Percentiles rank a stretch among this genome's conserved stretches.
phyloP scores from a whole-genome alignment of 2,888 invertebrate genomes.

The Phortica magna region DNA sequence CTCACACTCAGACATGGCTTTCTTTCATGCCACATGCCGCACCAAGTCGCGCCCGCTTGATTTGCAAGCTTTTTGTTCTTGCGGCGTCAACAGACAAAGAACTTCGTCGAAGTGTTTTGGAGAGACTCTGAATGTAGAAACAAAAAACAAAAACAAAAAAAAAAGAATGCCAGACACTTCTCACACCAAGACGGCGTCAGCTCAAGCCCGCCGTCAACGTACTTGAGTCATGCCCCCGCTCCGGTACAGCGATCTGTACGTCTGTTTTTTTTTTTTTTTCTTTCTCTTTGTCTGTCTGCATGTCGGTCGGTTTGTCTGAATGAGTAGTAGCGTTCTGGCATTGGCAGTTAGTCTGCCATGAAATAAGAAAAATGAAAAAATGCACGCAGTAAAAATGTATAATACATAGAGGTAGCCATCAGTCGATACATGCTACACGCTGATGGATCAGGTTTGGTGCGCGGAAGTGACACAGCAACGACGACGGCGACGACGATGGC shows the following conservation, averaged over 20 bases:
- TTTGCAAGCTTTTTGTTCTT: not conserved
- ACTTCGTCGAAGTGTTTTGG: constrained; percentile 36
- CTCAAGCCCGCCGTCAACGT: constrained; percentile 26
- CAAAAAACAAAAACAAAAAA: constrained; percentile 34
- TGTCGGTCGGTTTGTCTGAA: constrained; percentile 39
- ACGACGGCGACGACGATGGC: constrained; percentile 8
- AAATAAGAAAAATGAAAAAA: constrained; percentile 25
- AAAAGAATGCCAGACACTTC: constrained; percentile 45
- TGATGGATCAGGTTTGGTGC: constrained; percentile 32
- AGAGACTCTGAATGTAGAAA: constrained; percentile 16
- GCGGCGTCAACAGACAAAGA: constrained; percentile 33
- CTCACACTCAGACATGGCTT: constrained; percentile 2
- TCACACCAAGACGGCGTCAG: constrained; percentile 38
- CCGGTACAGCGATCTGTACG: not conserved
- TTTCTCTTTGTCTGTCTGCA: not conserved
- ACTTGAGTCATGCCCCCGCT: constrained; percentile 62
- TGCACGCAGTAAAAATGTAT: constrained; percentile 34
- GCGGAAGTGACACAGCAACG: constrained; percentile 32
- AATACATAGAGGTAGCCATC: constrained; percentile 41
- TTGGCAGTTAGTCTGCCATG: constrained; percentile 40
- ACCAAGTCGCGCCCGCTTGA: too few species aligned
- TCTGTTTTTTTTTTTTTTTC: not conserved
- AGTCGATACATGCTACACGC: constrained; percentile 61
- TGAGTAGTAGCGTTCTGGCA: constrained; percentile 54
- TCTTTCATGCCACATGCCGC: not conserved